Conservation (phyloP, 2,797 vertebrate genomes). For the Hapalemur alaotrensis region DNA sequence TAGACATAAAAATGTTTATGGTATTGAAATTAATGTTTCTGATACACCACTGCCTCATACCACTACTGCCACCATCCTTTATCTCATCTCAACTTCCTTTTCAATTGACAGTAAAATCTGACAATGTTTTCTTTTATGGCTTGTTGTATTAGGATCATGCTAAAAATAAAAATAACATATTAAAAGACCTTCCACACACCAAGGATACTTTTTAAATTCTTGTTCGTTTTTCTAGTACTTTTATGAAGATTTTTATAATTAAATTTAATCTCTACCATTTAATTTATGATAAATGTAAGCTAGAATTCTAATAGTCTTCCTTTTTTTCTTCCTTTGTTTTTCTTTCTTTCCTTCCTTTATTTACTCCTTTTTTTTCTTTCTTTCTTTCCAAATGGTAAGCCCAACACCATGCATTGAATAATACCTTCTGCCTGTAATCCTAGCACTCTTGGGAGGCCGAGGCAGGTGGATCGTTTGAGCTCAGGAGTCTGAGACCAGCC, state of each 20-base stretch:
- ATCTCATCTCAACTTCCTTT: background rate
- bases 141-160: background rate
- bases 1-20: background rate
- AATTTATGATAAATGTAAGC: background rate
- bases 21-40: constrained; percentile 7
- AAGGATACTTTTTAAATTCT: background rate
- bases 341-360: background rate
- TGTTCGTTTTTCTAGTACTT: constrained; percentile 24
- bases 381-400: constrained; percentile 16
- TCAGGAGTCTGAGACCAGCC: too few relatives aligned
- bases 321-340: background rate
- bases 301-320: background rate
- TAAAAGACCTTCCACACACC: background rate
- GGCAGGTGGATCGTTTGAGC: too few relatives aligned
- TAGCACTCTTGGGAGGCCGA: too few relatives aligned
- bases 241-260: background rate
- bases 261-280: background rate
- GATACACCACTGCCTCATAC: background rate
- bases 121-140: background rate
- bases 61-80: background rate
- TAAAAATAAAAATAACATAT: background rate
- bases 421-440: background rate
- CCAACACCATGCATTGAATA: background rate
- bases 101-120: background rate
- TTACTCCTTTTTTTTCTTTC: background rate